A percentile compares a stretch with the other conserved stretches of the same genome.
phyloP scores from a whole-genome alignment of 23 tunicate genomes.

The Clavelina lepadiformis region DNA sequence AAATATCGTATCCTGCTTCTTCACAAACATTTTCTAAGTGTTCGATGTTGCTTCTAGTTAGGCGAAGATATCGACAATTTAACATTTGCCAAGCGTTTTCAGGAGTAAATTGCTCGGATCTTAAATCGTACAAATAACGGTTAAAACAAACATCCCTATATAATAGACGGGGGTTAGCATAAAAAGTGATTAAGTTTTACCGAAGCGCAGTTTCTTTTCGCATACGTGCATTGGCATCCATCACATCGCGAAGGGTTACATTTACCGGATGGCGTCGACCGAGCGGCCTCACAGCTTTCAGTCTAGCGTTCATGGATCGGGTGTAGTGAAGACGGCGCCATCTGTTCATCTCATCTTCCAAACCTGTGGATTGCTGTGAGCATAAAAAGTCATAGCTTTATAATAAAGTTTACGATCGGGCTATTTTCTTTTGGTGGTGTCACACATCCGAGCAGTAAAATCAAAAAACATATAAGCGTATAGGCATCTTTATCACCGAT shows the following conservation, averaged over 20 bases:
- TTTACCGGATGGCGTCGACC: constrained; percentile 44
- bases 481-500: no score
- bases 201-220: constrained; percentile 44
- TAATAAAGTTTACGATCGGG: no score
- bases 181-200: constrained; percentile 22
- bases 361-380: constrained; percentile 18
- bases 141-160: no score
- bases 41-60: constrained; percentile 57
- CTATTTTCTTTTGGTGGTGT: no score
- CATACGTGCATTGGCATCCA: constrained; percentile 47
- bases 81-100: constrained; percentile 59
- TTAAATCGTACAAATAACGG: background rate
- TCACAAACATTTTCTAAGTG: constrained; percentile 58
- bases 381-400: background rate
- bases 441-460: no score
- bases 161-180: no score
- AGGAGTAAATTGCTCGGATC: constrained; percentile 44
- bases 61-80: constrained; percentile 67
- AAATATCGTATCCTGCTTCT: constrained; percentile 63
- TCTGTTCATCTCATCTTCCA: constrained; percentile 52
- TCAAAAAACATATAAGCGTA: no score
- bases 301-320: constrained; percentile 64
- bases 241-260: constrained; percentile 49
- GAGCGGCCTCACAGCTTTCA: constrained; percentile 58
- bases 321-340: constrained; percentile 49